phyloP scores from a whole-genome alignment of 2,888 invertebrate genomes.

The Microctonus aethiopoides region DNA sequence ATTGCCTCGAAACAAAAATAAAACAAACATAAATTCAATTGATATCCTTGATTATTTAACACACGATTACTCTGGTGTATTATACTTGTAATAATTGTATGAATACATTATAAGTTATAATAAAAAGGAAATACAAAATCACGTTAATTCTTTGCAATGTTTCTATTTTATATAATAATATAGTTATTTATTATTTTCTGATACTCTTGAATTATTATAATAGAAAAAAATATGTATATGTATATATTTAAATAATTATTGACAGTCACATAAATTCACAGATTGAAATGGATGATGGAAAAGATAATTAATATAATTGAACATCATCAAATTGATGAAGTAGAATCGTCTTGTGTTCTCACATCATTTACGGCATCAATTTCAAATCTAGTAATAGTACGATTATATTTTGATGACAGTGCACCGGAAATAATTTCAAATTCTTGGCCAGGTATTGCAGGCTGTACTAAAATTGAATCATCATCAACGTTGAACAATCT shows the following conservation, averaged over 20 bases:
- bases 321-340: background rate
- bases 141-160: background rate
- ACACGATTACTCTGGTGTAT: constrained; percentile 60
- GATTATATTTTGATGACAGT: constrained; percentile 25
- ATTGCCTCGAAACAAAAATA: constrained; percentile 32
- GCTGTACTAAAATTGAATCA: constrained; percentile 48
- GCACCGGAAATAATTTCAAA: constrained; percentile 14
- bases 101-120: constrained; percentile 60
- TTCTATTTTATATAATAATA: background rate
- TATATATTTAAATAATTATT: constrained; percentile 24
- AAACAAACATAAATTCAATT: constrained; percentile 36
- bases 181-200: no score
- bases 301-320: background rate
- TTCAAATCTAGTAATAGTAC: constrained; percentile 23
- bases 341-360: background rate
- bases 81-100: constrained; percentile 61
- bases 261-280: constrained; percentile 41
- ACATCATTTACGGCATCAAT: background rate
- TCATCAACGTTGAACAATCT: constrained; percentile 47
- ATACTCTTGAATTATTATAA: no score
- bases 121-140: constrained; percentile 50
- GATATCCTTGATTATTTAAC: constrained; percentile 51
- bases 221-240: background rate
- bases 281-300: constrained; percentile 42
- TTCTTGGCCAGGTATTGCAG: constrained; percentile 39